Evolutionary conservation across 2,113 vertebrate genomes (phyloP), one percentile per base, ranked within the genome.

Genomic region (Myanophis thanlyinensis): DNA sequence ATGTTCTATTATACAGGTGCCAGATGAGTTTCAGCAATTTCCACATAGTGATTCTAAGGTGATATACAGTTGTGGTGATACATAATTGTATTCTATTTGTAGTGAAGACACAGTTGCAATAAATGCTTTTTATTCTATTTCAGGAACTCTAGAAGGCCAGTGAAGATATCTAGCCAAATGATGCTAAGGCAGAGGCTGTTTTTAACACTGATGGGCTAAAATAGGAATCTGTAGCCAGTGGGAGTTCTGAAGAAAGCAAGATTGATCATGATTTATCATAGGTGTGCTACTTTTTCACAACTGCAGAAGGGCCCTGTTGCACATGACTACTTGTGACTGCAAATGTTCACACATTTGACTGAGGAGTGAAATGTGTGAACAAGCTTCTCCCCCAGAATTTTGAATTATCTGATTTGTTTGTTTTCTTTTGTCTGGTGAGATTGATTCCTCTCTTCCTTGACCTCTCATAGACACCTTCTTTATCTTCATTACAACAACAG

Each of bases 331-430:
- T 51, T 44, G n/a, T n/a, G n/a, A n/a, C n/a, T n/a, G n/a, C n/a
- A n/a, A n/a, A n/a, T n/a, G n/a, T n/a, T n/a, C n/a, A n/a, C n/a
- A n/a, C n/a, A n/a, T n/a, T n/a, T n/a, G n/a, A 18, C 18, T 23
- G 8, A 30, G 13, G 25, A 67, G 15, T 52, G 27, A n/a, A 80
- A 44, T 44, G 20, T 46, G 23, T 51, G 85, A 91, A 62, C 44
- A 59, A 62, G 46, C 4, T 85, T 3, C 10, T n/a, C 20, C 5
- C 9, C 94, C 94, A 95, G 44, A 62, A 94, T 93, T 96, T 95
- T 92, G 93, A 95, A 91, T 88, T 87, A 93, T 56, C 94, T 92
- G 89, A 20, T 23, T 85, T 85, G 20, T 20, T 84, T 40, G 35
- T 11, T 85, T 46, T 47, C 80, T 7, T 46, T 73, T 3, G 1